Conservation (phyloP, 1,140 invertebrate species). For the Hycleus phaleratus region DNA sequence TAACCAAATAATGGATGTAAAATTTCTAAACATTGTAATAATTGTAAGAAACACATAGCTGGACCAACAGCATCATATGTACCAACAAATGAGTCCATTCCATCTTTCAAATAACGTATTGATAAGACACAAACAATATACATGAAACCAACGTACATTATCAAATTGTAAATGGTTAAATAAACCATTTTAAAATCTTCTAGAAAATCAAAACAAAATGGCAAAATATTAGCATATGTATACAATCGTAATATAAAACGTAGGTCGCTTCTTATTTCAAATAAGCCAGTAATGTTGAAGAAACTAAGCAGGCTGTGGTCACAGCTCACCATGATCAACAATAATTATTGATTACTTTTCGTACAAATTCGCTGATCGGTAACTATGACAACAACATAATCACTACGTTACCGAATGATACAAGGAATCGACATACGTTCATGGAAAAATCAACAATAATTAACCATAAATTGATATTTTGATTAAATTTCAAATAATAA, state of each 20-base stretch:
- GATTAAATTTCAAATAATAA: not conserved
- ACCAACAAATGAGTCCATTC: slow-evolving; percentile 60
- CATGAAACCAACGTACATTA: slow-evolving; percentile 80
- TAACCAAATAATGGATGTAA: slow-evolving; percentile 85
- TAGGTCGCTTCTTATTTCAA: too few relatives aligned
- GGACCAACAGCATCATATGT: slow-evolving; percentile 71
- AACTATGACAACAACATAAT: too few relatives aligned
- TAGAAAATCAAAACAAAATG: slow-evolving; percentile 43
- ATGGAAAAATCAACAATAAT: not conserved
- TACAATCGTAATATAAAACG: too few relatives aligned
- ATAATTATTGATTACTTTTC: not conserved
- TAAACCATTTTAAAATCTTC: slow-evolving; percentile 80
- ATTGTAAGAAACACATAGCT: slow-evolving; percentile 73
- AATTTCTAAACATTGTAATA: slow-evolving; percentile 79
- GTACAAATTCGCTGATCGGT: too few relatives aligned
- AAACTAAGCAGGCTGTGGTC: too few relatives aligned
- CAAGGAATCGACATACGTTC: too few relatives aligned
- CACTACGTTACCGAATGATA: too few relatives aligned
- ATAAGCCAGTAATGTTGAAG: too few relatives aligned
- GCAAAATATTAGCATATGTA: not conserved
- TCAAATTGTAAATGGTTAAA: slow-evolving; percentile 82
- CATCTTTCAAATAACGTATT: slow-evolving; percentile 67
- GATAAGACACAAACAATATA: slow-evolving; percentile 70
- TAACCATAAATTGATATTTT: not conserved
- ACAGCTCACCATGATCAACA: too few relatives aligned